A percentile compares a stretch with the other conserved stretches of the same genome.
phyloP scores from a whole-genome alignment of 2,797 vertebrate species.

The Syndactyla subalaris region DNA sequence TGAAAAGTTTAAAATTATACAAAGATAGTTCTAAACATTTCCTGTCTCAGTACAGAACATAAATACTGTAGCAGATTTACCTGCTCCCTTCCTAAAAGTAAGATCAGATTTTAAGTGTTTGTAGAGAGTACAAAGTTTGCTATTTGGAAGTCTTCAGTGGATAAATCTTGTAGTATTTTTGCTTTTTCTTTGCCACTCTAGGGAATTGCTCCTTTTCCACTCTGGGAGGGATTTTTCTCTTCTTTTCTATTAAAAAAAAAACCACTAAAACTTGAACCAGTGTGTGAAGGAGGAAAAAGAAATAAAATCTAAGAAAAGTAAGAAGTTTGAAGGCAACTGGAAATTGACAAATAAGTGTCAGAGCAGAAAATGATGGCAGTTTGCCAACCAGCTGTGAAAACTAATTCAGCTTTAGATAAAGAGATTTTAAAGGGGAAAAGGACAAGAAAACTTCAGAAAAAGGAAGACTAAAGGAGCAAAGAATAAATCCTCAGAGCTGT shows the following conservation, averaged over 20 bases:
- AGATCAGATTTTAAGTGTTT: neutral
- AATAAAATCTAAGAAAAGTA: slow-evolving; percentile 40
- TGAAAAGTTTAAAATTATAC: neutral
- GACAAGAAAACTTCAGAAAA: slow-evolving; percentile 69
- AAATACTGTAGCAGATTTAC: neutral
- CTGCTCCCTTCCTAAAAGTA: neutral
- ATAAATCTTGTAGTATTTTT: neutral
- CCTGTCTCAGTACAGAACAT: neutral
- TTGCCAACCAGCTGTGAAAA: slow-evolving; percentile 72
- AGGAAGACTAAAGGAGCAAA: slow-evolving; percentile 57
- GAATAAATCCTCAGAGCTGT: slow-evolving; percentile 65
- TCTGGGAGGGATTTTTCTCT: neutral
- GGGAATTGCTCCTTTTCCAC: neutral
- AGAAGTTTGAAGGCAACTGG: slow-evolving; percentile 60
- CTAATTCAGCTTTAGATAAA: slow-evolving; percentile 74
- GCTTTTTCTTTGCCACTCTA: neutral
- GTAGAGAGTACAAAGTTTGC: neutral
- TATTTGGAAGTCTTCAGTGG: neutral
- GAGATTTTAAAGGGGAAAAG: slow-evolving; percentile 73
- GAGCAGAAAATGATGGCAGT: slow-evolving; percentile 54
- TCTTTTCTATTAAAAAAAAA: neutral
- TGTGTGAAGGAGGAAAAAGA: neutral
- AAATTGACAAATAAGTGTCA: slow-evolving; percentile 66
- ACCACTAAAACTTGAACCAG: neutral
- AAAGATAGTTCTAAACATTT: neutral